Percentiles rank a stretch among this genome's conserved stretches.
Evolutionary conservation across 2,888 invertebrate genomes (phyloP).

Genomic region (Nephrotoma appendiculata): DNA sequence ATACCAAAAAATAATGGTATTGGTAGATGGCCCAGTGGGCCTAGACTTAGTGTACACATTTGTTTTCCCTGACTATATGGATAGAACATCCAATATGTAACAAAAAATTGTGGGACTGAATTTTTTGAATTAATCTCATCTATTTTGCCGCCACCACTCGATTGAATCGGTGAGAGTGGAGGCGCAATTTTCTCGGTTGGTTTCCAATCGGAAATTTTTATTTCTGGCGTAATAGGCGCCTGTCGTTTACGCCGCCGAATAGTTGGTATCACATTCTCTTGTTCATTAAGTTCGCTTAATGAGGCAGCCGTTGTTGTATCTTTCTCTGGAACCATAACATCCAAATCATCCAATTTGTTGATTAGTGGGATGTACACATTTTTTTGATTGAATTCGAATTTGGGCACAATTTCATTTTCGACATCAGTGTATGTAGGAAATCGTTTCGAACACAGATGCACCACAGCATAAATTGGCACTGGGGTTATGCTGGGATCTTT

Average conservation of each 20-base stretch:
- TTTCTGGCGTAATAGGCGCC: background rate
- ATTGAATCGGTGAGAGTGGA: background rate
- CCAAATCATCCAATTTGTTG: background rate
- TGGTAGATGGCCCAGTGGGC: conserved; percentile 42
- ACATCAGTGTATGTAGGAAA: background rate
- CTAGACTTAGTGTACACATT: conserved; percentile 32
- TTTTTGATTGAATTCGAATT: conserved; percentile 7
- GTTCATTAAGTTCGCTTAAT: background rate
- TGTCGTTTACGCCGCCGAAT: background rate
- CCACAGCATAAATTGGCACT: conserved; percentile 45
- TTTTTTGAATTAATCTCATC: background rate
- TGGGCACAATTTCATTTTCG: conserved; percentile 4
- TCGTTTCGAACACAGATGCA: conserved; percentile 33
- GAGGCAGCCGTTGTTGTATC: background rate
- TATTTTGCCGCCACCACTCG: background rate
- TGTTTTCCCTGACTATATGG: conserved; percentile 45
- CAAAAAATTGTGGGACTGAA: conserved; percentile 37
- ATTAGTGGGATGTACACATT: conserved; percentile 9
- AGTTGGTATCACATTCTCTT: background rate
- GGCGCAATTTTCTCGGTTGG: background rate
- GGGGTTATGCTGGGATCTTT: conserved; percentile 37
- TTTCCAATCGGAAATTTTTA: background rate
- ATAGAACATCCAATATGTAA: conserved; percentile 56
- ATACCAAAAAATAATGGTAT: conserved; percentile 41
- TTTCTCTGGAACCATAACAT: background rate